phyloP scores from a whole-genome alignment of 2,888 invertebrate species.

The Cephus nigrinus region DNA sequence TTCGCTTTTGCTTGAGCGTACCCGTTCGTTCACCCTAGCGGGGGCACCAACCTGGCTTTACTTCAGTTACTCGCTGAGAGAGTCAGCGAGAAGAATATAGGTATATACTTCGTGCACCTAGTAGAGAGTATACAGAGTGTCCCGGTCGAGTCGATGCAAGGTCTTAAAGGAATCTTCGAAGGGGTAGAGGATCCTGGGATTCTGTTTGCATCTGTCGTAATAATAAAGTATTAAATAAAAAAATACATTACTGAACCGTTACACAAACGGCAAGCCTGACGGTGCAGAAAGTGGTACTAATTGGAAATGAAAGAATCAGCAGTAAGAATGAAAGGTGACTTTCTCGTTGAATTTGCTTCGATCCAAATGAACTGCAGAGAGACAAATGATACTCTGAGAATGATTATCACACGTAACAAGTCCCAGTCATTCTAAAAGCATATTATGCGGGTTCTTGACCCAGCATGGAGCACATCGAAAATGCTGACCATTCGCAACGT shows the following conservation, averaged over 20 bases:
- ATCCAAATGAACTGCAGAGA: neutral
- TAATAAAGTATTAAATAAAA: neutral
- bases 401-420: neutral
- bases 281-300: neutral
- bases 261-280: neutral
- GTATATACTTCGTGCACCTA: constrained; percentile 41
- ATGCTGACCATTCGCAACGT: constrained; percentile 39
- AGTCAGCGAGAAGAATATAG: constrained; percentile 29
- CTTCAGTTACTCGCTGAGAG: constrained; percentile 62
- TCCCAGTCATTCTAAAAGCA: neutral
- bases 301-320: neutral
- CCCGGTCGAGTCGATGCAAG: constrained; percentile 54
- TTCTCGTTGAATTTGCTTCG: neutral
- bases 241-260: neutral
- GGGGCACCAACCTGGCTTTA: constrained; percentile 67
- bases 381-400: neutral
- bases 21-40: constrained; percentile 66
- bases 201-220: too few relatives aligned
- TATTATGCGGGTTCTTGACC: constrained; percentile 42
- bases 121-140: constrained; percentile 54
- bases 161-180: neutral
- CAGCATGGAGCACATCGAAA: constrained; percentile 27
- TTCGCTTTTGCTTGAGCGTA: constrained; percentile 59
- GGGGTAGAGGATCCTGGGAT: neutral
- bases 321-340: neutral